These are phyloP conservation scores for Odontocerum albicorne DNA, from an alignment of 2,888 invertebrate genomes.

Conservation along the genomic window DNA sequence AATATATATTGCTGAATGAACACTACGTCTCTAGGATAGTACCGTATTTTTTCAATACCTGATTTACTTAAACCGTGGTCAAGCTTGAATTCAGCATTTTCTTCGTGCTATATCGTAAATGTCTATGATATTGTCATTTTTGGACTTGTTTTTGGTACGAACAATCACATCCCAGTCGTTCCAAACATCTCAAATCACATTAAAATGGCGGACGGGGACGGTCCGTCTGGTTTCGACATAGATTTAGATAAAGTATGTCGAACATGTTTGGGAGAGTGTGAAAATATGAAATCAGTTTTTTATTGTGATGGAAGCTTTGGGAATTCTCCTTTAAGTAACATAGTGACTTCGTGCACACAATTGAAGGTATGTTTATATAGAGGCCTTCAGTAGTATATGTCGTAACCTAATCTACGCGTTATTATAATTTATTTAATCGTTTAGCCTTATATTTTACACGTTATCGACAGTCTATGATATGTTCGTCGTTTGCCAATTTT, in stretches of 20 bases:
- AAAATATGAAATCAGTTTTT: conserved; percentile 46
- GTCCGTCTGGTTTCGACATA: conserved; percentile 19
- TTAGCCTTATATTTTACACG: background rate
- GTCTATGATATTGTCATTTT: too few relatives aligned
- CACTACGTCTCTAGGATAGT: too few relatives aligned
- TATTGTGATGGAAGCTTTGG: conserved; percentile 41
- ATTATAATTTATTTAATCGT: background rate
- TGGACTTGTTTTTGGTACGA: too few relatives aligned
- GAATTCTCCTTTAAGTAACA: conserved; percentile 10
- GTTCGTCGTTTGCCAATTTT: too few relatives aligned
- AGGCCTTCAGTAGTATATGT: background rate
- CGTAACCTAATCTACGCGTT: background rate
- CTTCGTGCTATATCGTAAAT: too few relatives aligned
- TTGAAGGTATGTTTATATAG: conserved; percentile 25
- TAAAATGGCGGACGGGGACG: conserved; percentile 25
- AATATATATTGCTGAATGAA: too few relatives aligned
- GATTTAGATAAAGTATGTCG: conserved; percentile 43
- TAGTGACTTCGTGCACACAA: conserved; percentile 30
- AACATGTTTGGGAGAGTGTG: conserved; percentile 51
- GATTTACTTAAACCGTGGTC: too few relatives aligned
- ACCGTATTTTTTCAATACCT: too few relatives aligned
- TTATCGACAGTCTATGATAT: too few relatives aligned
- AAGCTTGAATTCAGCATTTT: too few relatives aligned
- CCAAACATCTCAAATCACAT: too few relatives aligned
- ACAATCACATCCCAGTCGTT: too few relatives aligned